These are phyloP conservation scores for Gopherus evgoodei DNA, from an alignment of 2,113 vertebrate species.

Conservation along the genomic window DNA sequence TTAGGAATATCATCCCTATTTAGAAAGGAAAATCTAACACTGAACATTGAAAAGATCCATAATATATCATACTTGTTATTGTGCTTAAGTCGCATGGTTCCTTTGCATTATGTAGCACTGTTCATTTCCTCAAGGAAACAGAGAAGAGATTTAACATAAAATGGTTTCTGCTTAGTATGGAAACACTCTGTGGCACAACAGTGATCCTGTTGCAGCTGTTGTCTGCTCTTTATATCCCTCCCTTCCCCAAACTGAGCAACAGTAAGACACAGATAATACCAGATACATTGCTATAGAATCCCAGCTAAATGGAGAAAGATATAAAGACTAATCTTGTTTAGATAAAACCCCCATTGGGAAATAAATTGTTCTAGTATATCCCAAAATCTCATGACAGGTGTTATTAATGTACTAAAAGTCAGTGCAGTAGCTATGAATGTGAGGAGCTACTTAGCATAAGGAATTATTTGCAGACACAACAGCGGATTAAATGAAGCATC, in stretches of 20 bases:
- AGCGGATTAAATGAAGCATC: neutral
- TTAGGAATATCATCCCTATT: conserved; percentile 46
- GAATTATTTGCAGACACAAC: conserved; percentile 26
- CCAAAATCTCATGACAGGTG: conserved; percentile 44
- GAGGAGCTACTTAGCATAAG: conserved; percentile 42
- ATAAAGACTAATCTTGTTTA: conserved; percentile 70
- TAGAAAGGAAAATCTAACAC: conserved; percentile 53
- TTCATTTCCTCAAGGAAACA: neutral
- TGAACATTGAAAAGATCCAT: conserved; percentile 18
- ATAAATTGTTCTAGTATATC: conserved; percentile 45
- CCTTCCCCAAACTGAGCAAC: neutral
- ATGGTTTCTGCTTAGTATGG: neutral
- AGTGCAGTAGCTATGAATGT: conserved; percentile 1
- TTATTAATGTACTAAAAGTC: conserved; percentile 50
- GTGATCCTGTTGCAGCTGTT: accelerated
- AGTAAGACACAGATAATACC: conserved; percentile 24
- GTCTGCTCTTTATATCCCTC: neutral
- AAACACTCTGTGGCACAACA: neutral
- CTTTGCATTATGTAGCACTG: neutral
- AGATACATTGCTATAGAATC: neutral
- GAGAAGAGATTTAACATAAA: neutral
- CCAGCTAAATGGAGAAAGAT: conserved; percentile 50
- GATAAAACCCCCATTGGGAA: conserved; percentile 59
- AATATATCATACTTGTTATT: neutral
- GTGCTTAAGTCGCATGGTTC: neutral